Evolutionary conservation across 2,113 vertebrate species (phyloP), one percentile per base, ranked within the genome.

Genomic region (Corythornis cristatus): DNA sequence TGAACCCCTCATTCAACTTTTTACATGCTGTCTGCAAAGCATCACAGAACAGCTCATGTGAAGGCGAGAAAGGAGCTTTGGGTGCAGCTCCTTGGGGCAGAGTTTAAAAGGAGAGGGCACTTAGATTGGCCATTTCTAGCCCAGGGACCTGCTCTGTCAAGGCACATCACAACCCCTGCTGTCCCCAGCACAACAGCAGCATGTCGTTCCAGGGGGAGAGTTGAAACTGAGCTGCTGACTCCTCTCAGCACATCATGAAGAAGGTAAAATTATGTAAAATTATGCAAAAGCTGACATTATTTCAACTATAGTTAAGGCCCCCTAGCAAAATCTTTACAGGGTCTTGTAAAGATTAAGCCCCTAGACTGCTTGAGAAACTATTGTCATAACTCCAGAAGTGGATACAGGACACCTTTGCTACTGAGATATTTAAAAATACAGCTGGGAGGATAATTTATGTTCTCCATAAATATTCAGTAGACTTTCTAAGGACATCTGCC

Each of bases 111-210:
- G 20, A 73, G 17, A 45, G 10, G 11, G 22, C 11, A 26, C 20
- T 86, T 48, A 26, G n/a, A 73, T 31, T 11, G 31, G 21, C 33
- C 10, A 3, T n/a, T 77, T 88, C 77, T 65, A 79, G 61, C 7
- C 6, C 31, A 42, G 10, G 19, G n/a, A 43, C 8, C 56, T 22
- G 23, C 61, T 71, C 48, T 12, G 12, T 4, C 0, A 0, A 35
- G 45, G 37, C 26, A n/a, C 40, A 12, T 18, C 8, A 4, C 17
- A 28, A 5, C 6, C 4, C 12, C 51, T 6, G 8, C 8, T 5
- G 20, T 16, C 53, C 43, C 29, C 71, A 21, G 20, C 1, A 1
- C n/a, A 26, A 16, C 0, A 0, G 61, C 0, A 5, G 19, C 42
- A 23, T 81, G 9, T 3, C 6, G 0, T 13, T 61, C 54, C 51